A percentile compares a stretch with the other conserved stretches of the same genome.
phyloP scores from a whole-genome alignment of 2,113 vertebrate species.

The Melanocharis versteri region DNA sequence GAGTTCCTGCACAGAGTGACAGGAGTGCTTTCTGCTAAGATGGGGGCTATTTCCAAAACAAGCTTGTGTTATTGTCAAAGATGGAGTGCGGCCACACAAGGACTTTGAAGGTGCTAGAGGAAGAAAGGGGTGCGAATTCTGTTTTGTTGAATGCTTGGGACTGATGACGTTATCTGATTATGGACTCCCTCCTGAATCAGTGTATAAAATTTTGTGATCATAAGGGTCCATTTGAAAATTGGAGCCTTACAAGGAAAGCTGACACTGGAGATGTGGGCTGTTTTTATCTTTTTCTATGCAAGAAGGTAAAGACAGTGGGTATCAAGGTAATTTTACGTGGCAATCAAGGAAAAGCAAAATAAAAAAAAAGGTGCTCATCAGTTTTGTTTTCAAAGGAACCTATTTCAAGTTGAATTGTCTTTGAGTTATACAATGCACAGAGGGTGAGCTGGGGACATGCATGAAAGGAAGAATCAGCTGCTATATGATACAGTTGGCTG shows the following conservation, averaged over 20 bases:
- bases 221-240: neutral
- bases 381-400: neutral
- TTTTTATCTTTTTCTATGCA: neutral
- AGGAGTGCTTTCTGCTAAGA: neutral
- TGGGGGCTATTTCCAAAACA: neutral
- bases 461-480: neutral
- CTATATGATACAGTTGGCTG: neutral
- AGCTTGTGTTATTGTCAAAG: neutral
- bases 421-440: slow-evolving; percentile 11
- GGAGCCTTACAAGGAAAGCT: neutral
- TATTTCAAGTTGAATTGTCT: neutral
- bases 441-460: neutral
- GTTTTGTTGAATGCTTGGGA: neutral
- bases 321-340: neutral
- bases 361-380: neutral
- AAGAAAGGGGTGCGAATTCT: neutral
- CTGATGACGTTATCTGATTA: neutral
- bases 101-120: neutral
- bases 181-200: neutral
- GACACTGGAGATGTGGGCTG: neutral
- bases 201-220: neutral
- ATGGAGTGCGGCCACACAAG: neutral
- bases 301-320: neutral
- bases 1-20: neutral
- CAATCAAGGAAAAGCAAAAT: neutral